Evolutionary conservation across 2,113 vertebrate species (phyloP).

Genomic region (Catharus minimus): DNA sequence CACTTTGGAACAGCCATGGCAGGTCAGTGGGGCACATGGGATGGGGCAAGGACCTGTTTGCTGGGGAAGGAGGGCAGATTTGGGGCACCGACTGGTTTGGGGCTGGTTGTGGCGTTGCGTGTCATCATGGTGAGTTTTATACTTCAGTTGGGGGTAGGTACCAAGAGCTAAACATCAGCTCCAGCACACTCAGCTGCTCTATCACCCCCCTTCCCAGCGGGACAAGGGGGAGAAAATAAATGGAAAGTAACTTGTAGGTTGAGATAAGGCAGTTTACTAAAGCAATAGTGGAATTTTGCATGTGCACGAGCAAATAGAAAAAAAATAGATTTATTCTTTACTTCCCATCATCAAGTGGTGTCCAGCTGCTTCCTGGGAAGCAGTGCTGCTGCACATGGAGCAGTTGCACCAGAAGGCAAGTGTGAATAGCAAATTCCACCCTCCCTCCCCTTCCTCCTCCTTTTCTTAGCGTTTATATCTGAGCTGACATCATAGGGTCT

Average conservation of each 20-base stretch:
- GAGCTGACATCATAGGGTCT: neutral
- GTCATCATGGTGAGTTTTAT: neutral
- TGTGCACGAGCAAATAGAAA: neutral
- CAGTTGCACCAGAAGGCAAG: neutral
- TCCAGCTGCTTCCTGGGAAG: neutral
- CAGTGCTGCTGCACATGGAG: neutral
- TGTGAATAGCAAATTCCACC: neutral
- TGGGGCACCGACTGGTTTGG: accelerated
- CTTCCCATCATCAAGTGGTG: neutral
- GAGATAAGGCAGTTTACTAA: neutral
- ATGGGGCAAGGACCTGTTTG: accelerated
- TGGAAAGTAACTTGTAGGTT: neutral
- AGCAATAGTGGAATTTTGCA: neutral
- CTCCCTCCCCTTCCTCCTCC: neutral
- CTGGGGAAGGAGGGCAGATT: neutral
- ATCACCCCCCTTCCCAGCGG: neutral
- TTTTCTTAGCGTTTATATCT: neutral
- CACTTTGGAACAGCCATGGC: slow-evolving; percentile 59
- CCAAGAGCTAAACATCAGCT: neutral
- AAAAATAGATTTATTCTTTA: neutral
- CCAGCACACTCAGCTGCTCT: neutral
- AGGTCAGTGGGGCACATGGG: neutral
- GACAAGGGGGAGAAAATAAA: neutral
- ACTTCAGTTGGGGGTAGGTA: neutral
- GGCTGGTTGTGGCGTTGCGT: neutral